phyloP scores from a whole-genome alignment of 2,888 invertebrate species.

The Catocala nupta region DNA sequence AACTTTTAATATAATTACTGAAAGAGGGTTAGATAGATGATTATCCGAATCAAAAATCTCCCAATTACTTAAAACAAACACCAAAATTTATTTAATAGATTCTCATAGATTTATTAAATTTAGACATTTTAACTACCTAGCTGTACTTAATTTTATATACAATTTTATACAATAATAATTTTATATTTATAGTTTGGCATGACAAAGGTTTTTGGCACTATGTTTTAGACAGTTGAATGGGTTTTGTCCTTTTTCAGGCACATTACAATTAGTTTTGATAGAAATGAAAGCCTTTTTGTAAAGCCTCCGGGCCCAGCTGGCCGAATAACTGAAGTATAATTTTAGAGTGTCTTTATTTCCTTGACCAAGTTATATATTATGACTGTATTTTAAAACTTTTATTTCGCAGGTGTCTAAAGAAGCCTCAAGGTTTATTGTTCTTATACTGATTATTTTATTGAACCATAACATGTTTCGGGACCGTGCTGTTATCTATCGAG shows the following conservation, averaged over 20 bases:
- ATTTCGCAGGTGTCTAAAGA: no score
- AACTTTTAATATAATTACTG: no score
- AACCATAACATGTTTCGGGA: no score
- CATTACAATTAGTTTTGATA: background rate
- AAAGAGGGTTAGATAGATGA: background rate
- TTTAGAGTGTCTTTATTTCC: background rate
- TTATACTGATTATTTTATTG: no score
- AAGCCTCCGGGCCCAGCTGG: background rate
- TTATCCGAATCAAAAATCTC: slow-evolving; percentile 35
- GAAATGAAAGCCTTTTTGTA: background rate
- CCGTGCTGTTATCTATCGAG: no score
- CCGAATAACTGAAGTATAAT: background rate
- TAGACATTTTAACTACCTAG: slow-evolving; percentile 60
- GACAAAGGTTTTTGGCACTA: slow-evolving; percentile 21
- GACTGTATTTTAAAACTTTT: background rate
- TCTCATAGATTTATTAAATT: slow-evolving; percentile 54
- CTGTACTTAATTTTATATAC: slow-evolving; percentile 59
- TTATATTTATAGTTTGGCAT: slow-evolving; percentile 54
- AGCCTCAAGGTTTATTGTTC: no score
- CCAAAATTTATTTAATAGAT: slow-evolving; percentile 45
- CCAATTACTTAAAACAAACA: slow-evolving; percentile 47
- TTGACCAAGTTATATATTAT: no score
- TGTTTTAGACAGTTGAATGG: slow-evolving; percentile 32
- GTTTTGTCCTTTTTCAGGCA: background rate
- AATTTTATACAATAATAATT: slow-evolving; percentile 61